Conservation (phyloP, 2,888 invertebrate genomes). For the Cheilosia pagana region DNA sequence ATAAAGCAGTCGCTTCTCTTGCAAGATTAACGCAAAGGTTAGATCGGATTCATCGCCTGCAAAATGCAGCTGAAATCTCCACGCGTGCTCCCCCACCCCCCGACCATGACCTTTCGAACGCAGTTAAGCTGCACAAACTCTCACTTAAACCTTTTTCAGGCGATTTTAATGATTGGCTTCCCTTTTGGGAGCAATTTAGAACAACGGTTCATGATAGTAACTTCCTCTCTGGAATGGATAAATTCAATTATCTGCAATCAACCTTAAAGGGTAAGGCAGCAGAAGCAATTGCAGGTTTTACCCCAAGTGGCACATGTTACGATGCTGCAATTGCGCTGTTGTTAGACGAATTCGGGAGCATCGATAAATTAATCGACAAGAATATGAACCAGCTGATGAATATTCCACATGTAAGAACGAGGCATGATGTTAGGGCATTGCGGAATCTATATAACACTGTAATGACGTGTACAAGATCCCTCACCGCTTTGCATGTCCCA, state of each 20-base stretch:
- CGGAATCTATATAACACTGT: slow-evolving; percentile 34
- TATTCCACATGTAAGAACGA: slow-evolving; percentile 22
- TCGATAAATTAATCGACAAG: slow-evolving; percentile 29
- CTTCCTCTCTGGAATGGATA: too few species aligned
- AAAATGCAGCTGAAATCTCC: not conserved
- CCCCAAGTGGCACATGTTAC: not conserved
- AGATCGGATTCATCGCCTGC: not conserved
- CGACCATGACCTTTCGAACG: not conserved
- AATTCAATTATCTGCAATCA: too few species aligned
- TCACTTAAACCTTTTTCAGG: slow-evolving; percentile 20
- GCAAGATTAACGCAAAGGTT: not conserved
- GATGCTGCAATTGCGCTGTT: not conserved
- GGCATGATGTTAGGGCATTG: slow-evolving; percentile 15
- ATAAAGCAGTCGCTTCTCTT: not conserved
- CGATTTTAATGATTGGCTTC: not conserved
- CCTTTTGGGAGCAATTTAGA: too few species aligned
- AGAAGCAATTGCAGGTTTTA: not conserved
- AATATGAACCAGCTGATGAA: slow-evolving; percentile 22
- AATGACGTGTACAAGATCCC: slow-evolving; percentile 26
- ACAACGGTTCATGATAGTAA: too few species aligned
- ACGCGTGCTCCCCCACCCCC: not conserved
- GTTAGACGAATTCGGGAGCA: not conserved
- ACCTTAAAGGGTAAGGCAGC: too few species aligned
- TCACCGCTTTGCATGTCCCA: slow-evolving; percentile 14
- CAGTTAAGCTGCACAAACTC: not conserved